These are phyloP conservation scores for Trichacis sp. DNA, from an alignment of 2,888 invertebrate genomes.

Conservation along the genomic window DNA sequence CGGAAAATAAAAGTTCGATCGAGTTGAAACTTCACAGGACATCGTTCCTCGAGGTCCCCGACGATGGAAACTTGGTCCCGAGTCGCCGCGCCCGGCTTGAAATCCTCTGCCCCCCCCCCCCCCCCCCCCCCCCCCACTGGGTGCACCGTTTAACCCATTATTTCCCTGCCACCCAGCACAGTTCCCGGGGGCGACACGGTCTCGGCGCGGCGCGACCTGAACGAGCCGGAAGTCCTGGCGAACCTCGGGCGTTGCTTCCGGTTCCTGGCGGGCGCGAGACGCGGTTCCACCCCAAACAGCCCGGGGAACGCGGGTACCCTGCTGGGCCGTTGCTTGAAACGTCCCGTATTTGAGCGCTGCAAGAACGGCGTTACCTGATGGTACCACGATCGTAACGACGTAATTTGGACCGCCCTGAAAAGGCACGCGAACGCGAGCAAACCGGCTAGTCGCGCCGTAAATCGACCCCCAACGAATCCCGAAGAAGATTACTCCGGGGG, in stretches of 20 bases:
- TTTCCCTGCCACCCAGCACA: conserved; percentile 62
- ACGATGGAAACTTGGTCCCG: too few species aligned
- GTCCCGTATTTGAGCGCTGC: conserved; percentile 79
- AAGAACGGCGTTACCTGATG: conserved; percentile 83
- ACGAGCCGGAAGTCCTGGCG: conserved; percentile 78
- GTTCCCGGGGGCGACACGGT: conserved; percentile 79
- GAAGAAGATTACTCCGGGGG: conserved; percentile 78
- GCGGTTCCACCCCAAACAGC: conserved; percentile 71
- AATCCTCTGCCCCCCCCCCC: too few species aligned
- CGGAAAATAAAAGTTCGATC: too few species aligned
- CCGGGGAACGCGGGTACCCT: conserved; percentile 73
- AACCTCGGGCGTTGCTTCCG: conserved; percentile 83
- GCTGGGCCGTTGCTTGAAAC: conserved; percentile 81
- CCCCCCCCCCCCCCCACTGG: too few species aligned
- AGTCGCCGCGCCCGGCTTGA: too few species aligned
- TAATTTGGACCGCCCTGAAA: conserved; percentile 90
- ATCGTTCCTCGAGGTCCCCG: too few species aligned
- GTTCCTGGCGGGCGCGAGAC: conserved; percentile 72
- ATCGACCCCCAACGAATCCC: conserved; percentile 33
- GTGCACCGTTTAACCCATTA: background rate
- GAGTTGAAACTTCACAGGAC: too few species aligned
- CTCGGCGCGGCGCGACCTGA: conserved; percentile 80
- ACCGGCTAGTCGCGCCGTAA: conserved; percentile 76
- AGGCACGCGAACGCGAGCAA: conserved; percentile 81
- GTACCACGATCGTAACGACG: conserved; percentile 89